These are phyloP conservation scores for Drosophila suzukii DNA, from an alignment of 1,140 invertebrate species.

Conservation along the genomic window DNA sequence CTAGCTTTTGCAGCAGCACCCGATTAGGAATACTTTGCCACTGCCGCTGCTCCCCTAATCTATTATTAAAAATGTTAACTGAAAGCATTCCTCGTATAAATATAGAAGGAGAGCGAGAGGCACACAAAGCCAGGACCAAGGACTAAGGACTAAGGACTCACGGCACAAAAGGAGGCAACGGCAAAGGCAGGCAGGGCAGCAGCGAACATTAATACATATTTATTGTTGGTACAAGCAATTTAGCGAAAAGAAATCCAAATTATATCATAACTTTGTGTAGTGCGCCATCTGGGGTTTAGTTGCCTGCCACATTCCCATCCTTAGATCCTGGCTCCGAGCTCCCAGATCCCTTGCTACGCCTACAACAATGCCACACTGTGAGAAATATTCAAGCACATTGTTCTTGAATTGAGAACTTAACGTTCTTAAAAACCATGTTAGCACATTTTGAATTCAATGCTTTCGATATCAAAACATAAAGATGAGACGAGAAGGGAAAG, in stretches of 20 bases:
- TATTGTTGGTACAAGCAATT: constrained; percentile 83
- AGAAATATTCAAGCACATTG: too few relatives aligned
- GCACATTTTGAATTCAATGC: too few relatives aligned
- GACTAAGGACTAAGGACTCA: constrained; percentile 7
- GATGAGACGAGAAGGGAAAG: too few relatives aligned
- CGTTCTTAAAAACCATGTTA: too few relatives aligned
- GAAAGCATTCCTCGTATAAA: constrained; percentile 60
- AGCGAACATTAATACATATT: constrained; percentile 81
- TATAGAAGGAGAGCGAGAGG: constrained; percentile 31
- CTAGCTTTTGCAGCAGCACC: not conserved
- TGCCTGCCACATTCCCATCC: constrained; percentile 32
- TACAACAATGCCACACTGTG: constrained; percentile 59
- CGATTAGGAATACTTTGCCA: constrained; percentile 18
- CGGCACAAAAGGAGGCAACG: constrained; percentile 10
- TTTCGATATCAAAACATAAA: too few relatives aligned
- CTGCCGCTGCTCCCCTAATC: constrained; percentile 38
- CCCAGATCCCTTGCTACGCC: constrained; percentile 46
- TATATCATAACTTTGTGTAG: constrained; percentile 83
- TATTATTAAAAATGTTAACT: constrained; percentile 70
- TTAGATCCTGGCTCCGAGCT: too few relatives aligned
- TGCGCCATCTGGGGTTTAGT: constrained; percentile 83
- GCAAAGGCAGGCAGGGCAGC: not conserved
- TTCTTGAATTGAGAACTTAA: too few relatives aligned
- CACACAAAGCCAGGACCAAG: constrained; percentile 16
- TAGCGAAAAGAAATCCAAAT: constrained; percentile 83